phyloP scores from a whole-genome alignment of 2,797 vertebrate species.

The Antennarius maculatus region DNA sequence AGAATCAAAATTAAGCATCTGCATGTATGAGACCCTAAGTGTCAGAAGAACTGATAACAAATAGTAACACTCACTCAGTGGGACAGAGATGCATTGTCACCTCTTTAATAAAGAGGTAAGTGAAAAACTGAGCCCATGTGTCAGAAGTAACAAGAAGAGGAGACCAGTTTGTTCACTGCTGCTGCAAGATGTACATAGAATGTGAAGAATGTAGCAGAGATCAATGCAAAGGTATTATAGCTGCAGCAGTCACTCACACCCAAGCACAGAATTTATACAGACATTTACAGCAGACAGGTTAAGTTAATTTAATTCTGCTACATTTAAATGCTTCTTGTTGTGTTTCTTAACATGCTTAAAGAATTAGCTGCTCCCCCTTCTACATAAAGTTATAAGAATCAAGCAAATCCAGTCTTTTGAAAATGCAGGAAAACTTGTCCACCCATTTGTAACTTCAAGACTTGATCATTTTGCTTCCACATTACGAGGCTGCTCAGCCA shows the following conservation, averaged over 20 bases:
- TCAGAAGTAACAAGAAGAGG: not conserved
- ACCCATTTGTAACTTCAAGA: not conserved
- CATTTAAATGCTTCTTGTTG: not conserved
- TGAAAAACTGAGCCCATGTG: conserved; percentile 3
- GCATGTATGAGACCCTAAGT: not conserved
- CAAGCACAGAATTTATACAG: not conserved
- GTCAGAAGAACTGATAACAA: not conserved
- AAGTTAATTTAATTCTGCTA: no score
- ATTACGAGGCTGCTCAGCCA: not conserved
- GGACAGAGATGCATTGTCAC: not conserved
- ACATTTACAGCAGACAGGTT: not conserved
- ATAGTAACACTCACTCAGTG: conserved; percentile 6
- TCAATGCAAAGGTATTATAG: no score
- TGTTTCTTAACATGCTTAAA: not conserved
- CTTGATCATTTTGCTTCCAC: not conserved
- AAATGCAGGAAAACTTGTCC: not conserved
- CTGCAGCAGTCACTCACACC: not conserved
- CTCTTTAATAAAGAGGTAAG: not conserved
- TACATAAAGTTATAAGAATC: not conserved
- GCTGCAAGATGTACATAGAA: not conserved
- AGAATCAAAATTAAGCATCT: not conserved
- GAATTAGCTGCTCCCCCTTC: not conserved
- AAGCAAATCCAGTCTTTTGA: no score
- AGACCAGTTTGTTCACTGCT: not conserved
- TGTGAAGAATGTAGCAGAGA: not conserved